Percentiles rank a stretch among this genome's conserved stretches.
phyloP scores from a whole-genome alignment of 2,888 invertebrate species.

The Microctonus aethiopoides region DNA sequence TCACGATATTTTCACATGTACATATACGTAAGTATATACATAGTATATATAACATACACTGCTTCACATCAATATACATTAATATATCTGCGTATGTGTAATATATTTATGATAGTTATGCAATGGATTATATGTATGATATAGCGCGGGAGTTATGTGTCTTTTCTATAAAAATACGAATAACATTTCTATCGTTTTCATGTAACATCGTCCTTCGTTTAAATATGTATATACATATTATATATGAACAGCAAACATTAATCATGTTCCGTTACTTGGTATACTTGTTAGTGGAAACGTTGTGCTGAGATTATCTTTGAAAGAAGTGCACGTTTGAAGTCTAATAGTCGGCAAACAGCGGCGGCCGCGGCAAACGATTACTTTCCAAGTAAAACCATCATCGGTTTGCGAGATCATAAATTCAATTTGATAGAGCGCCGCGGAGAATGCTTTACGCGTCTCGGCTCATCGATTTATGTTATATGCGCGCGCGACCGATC shows the following conservation, averaged over 20 bases:
- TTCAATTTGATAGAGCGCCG: slow-evolving; percentile 46
- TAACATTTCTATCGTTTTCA: slow-evolving; percentile 48
- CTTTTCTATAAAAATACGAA: slow-evolving; percentile 29
- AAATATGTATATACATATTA: slow-evolving; percentile 24
- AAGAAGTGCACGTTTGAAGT: slow-evolving; percentile 22
- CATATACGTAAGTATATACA: too few relatives aligned
- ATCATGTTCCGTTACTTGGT: slow-evolving; percentile 36
- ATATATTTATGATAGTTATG: slow-evolving; percentile 5
- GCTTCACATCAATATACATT: background rate
- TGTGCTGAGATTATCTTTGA: slow-evolving; percentile 28
- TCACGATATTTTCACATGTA: background rate
- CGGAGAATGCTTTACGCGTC: slow-evolving; percentile 42
- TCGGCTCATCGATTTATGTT: slow-evolving; percentile 37
- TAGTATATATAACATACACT: too few relatives aligned
- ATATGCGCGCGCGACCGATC: slow-evolving; percentile 30
- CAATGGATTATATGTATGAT: background rate
- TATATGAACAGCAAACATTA: slow-evolving; percentile 28
- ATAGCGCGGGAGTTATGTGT: background rate
- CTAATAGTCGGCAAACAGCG: slow-evolving; percentile 20
- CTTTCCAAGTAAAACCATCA: slow-evolving; percentile 42
- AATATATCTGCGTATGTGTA: background rate
- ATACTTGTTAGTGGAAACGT: slow-evolving; percentile 35
- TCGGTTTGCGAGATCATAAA: slow-evolving; percentile 44
- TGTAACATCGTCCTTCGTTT: slow-evolving; percentile 39
- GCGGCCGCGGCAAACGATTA: slow-evolving; percentile 39